phyloP scores from a whole-genome alignment of 2,888 invertebrate species.

The Cephus nigrinus region DNA sequence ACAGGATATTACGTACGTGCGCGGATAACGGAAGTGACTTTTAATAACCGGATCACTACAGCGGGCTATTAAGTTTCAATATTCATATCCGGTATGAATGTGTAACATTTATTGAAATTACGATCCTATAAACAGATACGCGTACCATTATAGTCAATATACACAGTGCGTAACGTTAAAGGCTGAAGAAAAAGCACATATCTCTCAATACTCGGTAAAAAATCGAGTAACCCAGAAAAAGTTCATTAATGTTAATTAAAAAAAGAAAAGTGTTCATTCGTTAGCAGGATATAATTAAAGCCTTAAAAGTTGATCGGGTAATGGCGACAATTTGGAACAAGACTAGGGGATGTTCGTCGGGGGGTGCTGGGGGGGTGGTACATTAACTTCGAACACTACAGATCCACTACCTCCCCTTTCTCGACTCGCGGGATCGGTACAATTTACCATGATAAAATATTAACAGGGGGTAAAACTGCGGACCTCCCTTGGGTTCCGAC shows the following conservation, averaged over 20 bases:
- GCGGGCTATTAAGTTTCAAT: background rate
- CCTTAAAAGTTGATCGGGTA: background rate
- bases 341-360: background rate
- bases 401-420: background rate
- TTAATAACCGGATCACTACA: background rate
- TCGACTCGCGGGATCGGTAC: slow-evolving; percentile 29
- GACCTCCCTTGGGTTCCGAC: slow-evolving; percentile 56
- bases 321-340: background rate
- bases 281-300: background rate
- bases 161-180: background rate
- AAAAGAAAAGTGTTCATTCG: background rate
- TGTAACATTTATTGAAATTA: background rate
- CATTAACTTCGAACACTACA: background rate
- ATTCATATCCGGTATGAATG: background rate
- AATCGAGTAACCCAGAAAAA: too few relatives aligned
- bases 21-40: background rate
- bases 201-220: background rate
- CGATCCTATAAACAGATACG: background rate
- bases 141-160: too few relatives aligned
- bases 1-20: background rate
- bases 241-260: background rate
- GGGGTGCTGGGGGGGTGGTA: background rate
- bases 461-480: slow-evolving; percentile 53
- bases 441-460: slow-evolving; percentile 62
- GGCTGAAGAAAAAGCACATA: background rate